phyloP scores from a whole-genome alignment of 2,797 vertebrate genomes.

The Acanthornis magna region DNA sequence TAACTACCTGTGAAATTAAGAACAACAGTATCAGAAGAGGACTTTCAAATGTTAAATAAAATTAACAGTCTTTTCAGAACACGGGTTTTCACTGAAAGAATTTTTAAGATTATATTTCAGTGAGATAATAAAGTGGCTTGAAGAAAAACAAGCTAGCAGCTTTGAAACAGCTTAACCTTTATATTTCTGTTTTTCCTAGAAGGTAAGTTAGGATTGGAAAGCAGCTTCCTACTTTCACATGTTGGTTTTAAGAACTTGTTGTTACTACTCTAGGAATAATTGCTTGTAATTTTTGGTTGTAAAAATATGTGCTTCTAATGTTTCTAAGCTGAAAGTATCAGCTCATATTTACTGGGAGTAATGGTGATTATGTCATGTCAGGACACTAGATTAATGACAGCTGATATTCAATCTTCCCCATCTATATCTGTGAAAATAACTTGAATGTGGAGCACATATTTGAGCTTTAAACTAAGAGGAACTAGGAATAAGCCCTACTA shows the following conservation, averaged over 20 bases:
- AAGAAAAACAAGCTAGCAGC: constrained; percentile 2
- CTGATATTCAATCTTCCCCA: constrained; percentile 17
- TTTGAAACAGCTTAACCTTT: constrained; percentile 3
- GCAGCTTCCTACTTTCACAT: not conserved
- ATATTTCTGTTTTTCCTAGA: not conserved
- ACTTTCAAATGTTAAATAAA: not conserved
- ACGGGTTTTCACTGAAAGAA: not conserved
- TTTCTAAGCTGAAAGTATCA: not conserved
- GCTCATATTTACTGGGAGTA: not conserved
- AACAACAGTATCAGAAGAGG: not conserved
- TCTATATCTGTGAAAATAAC: constrained; percentile 54
- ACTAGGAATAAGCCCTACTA: constrained; percentile 36
- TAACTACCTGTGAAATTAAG: not conserved
- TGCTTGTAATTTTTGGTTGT: not conserved
- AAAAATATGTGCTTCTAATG: constrained; percentile 13
- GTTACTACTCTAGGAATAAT: not conserved
- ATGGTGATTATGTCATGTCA: constrained; percentile 44
- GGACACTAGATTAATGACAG: constrained; percentile 16
- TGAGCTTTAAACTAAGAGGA: constrained; percentile 10
- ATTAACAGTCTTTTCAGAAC: not conserved
- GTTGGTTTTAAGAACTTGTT: constrained; percentile 4
- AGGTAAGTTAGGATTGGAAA: not conserved
- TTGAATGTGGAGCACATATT: constrained; percentile 32
- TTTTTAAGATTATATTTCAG: not conserved
- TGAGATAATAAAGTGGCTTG: not conserved